Percentiles rank a stretch among this genome's conserved stretches.
These are phyloP conservation scores for Rhyacophila brunnea DNA, from an alignment of 1,140 invertebrate species.

Conservation along the genomic window DNA sequence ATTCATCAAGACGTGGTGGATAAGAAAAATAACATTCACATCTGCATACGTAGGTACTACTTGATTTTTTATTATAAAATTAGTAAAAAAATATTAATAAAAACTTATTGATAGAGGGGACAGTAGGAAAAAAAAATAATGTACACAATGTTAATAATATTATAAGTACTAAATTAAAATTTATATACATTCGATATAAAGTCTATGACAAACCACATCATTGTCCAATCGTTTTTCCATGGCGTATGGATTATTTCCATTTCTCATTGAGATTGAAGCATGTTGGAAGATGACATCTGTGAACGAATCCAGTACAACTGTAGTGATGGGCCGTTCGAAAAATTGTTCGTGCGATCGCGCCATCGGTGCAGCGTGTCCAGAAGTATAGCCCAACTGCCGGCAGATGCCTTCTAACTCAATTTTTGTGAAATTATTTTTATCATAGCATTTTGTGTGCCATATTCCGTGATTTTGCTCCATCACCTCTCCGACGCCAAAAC, in stretches of 20 bases:
- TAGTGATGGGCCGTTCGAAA: constrained; percentile 1
- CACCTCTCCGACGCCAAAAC: constrained; percentile 54
- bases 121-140: too few species aligned
- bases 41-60: too few species aligned
- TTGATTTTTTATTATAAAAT: too few species aligned
- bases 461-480: constrained; percentile 55
- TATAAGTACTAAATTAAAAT: too few species aligned
- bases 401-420: constrained; percentile 30
- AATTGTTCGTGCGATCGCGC: not conserved
- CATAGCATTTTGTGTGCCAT: constrained; percentile 61
- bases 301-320: constrained; percentile 25
- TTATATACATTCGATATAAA: constrained; percentile 24
- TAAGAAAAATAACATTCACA: too few species aligned
- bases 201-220: constrained; percentile 18
- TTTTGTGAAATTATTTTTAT: constrained; percentile 17
- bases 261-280: constrained; percentile 16
- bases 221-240: constrained; percentile 3
- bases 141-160: too few species aligned
- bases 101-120: too few species aligned
- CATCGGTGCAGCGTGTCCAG: constrained; percentile 24
- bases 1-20: too few species aligned
- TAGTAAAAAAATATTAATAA: too few species aligned
- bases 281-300: constrained; percentile 25
- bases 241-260: constrained; percentile 9
- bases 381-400: constrained; percentile 14